A percentile compares a stretch with the other conserved stretches of the same genome.
These are phyloP conservation scores for Lagopus muta DNA, from an alignment of 2,113 vertebrate genomes.

Conservation along the genomic window DNA sequence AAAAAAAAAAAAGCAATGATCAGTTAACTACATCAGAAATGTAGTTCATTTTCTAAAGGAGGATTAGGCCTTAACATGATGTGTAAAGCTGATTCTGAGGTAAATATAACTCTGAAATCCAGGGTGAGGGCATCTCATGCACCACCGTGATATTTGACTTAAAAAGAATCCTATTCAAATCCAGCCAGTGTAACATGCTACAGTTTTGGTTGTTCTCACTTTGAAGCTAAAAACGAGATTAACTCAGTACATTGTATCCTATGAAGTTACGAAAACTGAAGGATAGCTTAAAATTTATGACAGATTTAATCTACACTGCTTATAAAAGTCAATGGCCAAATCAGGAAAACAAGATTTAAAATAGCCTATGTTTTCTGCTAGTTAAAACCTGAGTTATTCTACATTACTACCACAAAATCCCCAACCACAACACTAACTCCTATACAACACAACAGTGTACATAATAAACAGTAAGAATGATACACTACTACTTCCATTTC, in stretches of 20 bases:
- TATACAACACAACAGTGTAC: background rate
- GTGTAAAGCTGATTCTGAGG: conserved; percentile 68
- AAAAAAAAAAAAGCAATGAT: conserved; percentile 29
- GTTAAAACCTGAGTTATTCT: background rate
- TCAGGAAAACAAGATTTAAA: background rate
- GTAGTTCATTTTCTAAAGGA: conserved; percentile 48
- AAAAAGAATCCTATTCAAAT: background rate
- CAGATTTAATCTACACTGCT: background rate
- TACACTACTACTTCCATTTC: background rate
- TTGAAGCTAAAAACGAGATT: background rate
- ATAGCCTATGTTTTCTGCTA: too few relatives aligned
- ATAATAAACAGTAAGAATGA: background rate
- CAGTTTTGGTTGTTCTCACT: background rate
- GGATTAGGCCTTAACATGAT: conserved; percentile 56
- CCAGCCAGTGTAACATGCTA: background rate
- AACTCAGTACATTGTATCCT: background rate
- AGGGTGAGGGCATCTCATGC: conserved; percentile 25
- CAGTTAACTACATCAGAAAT: background rate
- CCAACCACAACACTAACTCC: background rate
- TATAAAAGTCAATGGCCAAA: background rate
- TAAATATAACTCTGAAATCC: conserved; percentile 71
- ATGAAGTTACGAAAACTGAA: background rate
- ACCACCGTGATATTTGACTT: conserved; percentile 2
- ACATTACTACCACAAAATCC: background rate
- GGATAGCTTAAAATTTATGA: background rate